Evolutionary conservation across 2,113 vertebrate species (phyloP).

Genomic region (Aleadryas rufinucha): DNA sequence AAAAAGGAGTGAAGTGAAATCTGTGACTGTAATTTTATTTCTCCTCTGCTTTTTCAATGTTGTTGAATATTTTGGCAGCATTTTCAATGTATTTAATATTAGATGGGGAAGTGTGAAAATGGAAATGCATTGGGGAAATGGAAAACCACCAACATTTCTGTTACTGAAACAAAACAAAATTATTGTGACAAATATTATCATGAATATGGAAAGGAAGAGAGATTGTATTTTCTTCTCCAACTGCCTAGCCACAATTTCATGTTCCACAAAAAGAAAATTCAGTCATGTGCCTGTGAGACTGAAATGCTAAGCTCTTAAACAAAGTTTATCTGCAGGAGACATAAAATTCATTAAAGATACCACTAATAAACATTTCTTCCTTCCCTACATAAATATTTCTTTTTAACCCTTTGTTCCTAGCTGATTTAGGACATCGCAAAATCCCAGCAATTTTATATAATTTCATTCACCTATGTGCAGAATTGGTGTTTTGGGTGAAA

Average conservation of each 20-base stretch:
- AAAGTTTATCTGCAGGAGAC: background rate
- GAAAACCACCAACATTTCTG: slow-evolving; percentile 11
- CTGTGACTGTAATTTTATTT: slow-evolving; percentile 5
- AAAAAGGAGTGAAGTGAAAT: background rate
- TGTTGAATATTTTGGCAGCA: slow-evolving; percentile 10
- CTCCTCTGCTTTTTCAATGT: background rate
- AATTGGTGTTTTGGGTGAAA: background rate
- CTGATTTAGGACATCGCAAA: background rate
- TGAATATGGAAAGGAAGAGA: slow-evolving; percentile 44
- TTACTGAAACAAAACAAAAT: slow-evolving; percentile 51
- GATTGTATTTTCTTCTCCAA: background rate
- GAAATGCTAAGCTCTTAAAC: background rate
- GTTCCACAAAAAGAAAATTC: slow-evolving; percentile 26
- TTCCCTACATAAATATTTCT: background rate
- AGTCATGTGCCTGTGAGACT: background rate
- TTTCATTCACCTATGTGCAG: background rate
- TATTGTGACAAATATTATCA: slow-evolving; percentile 52
- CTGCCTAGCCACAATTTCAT: background rate
- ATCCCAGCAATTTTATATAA: background rate
- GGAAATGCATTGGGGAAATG: slow-evolving; percentile 15
- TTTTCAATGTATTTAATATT: slow-evolving; percentile 33
- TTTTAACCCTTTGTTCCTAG: background rate
- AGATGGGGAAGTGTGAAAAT: slow-evolving; percentile 44
- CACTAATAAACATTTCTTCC: background rate
- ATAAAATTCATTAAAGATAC: background rate